Base-by-base conservation (phyloP, 1,140 invertebrate species). In the Hylaeus volcanicus region DNA sequence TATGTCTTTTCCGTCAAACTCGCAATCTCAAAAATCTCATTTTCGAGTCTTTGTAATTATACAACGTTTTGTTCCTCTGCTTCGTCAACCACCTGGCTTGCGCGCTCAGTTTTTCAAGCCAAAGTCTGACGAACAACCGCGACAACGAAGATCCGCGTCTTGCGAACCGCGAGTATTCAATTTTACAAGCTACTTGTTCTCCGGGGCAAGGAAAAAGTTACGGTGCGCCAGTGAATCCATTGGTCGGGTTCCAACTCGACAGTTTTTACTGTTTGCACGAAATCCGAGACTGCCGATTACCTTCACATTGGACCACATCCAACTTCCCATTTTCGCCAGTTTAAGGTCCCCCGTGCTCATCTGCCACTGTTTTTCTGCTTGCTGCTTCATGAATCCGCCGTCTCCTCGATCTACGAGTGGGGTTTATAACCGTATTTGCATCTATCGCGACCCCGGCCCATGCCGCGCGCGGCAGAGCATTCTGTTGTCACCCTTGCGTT, bases 261-360 rank as follows among this genome's bases (percentile, higher is more conserved):
- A 65, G 81, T 83, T 88, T 89, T 88, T 88, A 86, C 79, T 75
- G 80, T 85, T 88, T 88, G 74, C 75, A 80, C 79, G 77, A 89
- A 89, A 83, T 82, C 79, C 77, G 80, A 75, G 82, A 89, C 82
- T 88, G 69, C 82, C 88, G 88, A 89, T 89, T 89, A 89, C 84
- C 88, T 86, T 88, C 81, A 37, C 75, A 83, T 89, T 89, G 88
- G 88, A 89, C 60, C 70, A 77, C 74, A 80, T 89, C 88, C 88
- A 89, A 89, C 84, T 88, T 68, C 71, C 84, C 79, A 86, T 89
- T 89, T 88, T 89, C 86, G 55, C 82, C 82, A 65, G 77, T 88
- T 89, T 88, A 89, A 89, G 69, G 84, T 86, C 70, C 58, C 14
- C 55, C 37, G 37, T 83, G 73, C 70, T 87, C 85, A 86, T 87